phyloP scores from a whole-genome alignment of 2,113 vertebrate genomes.

The Antechinus stuartii region DNA sequence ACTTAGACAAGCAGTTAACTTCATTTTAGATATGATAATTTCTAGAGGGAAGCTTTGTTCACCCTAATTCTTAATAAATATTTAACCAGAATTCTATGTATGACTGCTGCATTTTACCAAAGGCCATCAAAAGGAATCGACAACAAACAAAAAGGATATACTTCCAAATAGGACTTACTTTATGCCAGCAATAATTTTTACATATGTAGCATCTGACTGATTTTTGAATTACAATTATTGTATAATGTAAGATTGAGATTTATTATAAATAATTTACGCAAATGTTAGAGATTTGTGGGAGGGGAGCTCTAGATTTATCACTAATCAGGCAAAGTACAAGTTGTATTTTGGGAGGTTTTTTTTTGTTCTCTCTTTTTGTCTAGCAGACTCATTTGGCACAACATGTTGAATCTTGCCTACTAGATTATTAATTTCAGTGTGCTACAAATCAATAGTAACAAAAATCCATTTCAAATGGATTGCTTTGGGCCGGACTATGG shows the following conservation, averaged over 20 bases:
- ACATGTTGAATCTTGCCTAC: constrained; percentile 5
- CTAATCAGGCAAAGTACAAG: neutral
- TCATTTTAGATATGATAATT: constrained; percentile 54
- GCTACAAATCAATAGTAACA: constrained; percentile 32
- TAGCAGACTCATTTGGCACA: neutral
- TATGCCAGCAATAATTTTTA: constrained; percentile 52
- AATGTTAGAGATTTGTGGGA: neutral
- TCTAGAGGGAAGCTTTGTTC: constrained; percentile 32
- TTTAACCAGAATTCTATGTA: constrained; percentile 14
- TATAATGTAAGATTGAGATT: constrained; percentile 36
- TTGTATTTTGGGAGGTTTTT: neutral
- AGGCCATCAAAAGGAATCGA: constrained; percentile 19
- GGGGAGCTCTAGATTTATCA: neutral
- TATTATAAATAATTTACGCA: constrained; percentile 12
- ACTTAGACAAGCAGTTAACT: constrained; percentile 13
- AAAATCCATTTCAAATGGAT: constrained; percentile 1
- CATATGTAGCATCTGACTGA: constrained; percentile 21
- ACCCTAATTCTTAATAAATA: constrained; percentile 47
- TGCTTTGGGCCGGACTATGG: neutral
- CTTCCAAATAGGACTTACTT: constrained; percentile 8
- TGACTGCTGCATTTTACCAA: constrained; percentile 45
- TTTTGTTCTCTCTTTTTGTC: constrained; percentile 21
- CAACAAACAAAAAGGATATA: neutral
- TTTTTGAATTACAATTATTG: constrained; percentile 52
- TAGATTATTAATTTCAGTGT: constrained; percentile 37